Evolutionary conservation across 2,113 vertebrate species (phyloP).

Genomic region (Mirounga angustirostris): DNA sequence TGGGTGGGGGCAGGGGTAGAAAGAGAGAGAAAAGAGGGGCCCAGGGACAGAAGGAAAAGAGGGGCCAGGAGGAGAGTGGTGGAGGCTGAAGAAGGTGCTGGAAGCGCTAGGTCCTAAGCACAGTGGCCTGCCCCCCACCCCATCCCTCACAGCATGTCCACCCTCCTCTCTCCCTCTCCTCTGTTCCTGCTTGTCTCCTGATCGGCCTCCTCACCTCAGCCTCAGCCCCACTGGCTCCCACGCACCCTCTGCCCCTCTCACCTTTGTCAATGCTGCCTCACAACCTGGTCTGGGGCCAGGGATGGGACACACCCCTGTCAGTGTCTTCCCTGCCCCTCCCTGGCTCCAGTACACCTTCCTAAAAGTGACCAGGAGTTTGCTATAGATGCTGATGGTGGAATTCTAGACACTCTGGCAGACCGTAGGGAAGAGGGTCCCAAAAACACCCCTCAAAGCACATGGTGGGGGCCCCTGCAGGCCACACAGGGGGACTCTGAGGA

Average conservation of each 20-base stretch:
- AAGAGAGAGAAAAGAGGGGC: slow-evolving; percentile 74
- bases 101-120: not conserved
- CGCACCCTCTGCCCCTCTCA: not conserved
- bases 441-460: not conserved
- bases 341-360: not conserved
- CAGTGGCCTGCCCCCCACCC: not conserved
- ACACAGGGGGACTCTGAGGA: not conserved
- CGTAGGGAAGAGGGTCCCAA: not conserved
- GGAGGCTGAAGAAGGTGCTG: not conserved
- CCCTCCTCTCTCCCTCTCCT: fast-evolving
- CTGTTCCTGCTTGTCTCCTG: not conserved
- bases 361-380: not conserved
- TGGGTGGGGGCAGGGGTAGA: fast-evolving
- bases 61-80: fast-evolving
- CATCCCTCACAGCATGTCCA: fast-evolving
- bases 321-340: too few species aligned
- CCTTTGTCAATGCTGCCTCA: not conserved
- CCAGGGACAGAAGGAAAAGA: not conserved
- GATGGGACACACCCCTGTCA: too few species aligned
- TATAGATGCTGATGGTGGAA: too few species aligned
- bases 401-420: not conserved
- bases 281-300: not conserved
- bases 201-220: not conserved
- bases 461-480: not conserved
- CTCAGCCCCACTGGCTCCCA: too few species aligned